Evolutionary conservation across 2,888 invertebrate species (phyloP).

Genomic region (Amphimallon solstitiale): DNA sequence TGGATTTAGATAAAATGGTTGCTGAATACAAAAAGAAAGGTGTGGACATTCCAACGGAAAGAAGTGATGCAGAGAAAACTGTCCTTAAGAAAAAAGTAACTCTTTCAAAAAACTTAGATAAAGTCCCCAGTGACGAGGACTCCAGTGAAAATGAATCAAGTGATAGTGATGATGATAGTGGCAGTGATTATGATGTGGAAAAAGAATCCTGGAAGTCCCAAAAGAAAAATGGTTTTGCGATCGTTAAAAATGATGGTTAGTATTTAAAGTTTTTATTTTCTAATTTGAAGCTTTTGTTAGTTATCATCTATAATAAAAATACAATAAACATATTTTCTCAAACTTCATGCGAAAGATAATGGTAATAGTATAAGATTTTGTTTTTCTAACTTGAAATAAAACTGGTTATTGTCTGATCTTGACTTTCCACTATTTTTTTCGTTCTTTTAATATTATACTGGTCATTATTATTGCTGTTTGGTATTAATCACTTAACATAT

Average conservation of each 20-base stretch:
- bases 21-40: constrained; percentile 79
- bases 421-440: too few relatives aligned
- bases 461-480: too few relatives aligned
- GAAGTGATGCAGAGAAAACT: constrained; percentile 51
- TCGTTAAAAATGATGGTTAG: constrained; percentile 66
- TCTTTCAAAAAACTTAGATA: constrained; percentile 38
- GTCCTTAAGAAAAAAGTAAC: constrained; percentile 43
- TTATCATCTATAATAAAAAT: too few relatives aligned
- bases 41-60: constrained; percentile 59
- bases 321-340: too few relatives aligned
- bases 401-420: too few relatives aligned
- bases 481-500: too few relatives aligned
- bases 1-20: constrained; percentile 83
- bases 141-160: constrained; percentile 14
- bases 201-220: constrained; percentile 53
- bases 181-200: constrained; percentile 65
- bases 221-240: constrained; percentile 72
- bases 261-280: constrained; percentile 22
- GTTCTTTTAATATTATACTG: too few relatives aligned
- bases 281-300: too few relatives aligned
- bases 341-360: too few relatives aligned
- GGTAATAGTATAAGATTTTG: too few relatives aligned
- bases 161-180: constrained; percentile 51
- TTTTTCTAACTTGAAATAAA: too few relatives aligned
- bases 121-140: not conserved